Evolutionary conservation across 2,888 invertebrate genomes (phyloP).

Genomic region (Pogonocherus hispidulus): DNA sequence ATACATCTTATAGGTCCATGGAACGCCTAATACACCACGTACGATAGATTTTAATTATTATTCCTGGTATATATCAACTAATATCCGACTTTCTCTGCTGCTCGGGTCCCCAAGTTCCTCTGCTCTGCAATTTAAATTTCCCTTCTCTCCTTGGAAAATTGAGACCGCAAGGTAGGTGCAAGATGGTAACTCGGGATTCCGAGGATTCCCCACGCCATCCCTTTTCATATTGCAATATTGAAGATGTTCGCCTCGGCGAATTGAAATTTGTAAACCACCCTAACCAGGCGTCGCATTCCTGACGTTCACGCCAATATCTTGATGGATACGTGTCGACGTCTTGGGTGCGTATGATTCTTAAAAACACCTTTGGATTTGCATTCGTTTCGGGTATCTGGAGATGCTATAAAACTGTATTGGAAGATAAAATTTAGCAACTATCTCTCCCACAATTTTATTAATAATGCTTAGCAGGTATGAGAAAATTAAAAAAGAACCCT

Average conservation of each 20-base stretch:
- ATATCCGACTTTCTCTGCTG: too few relatives aligned
- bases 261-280: slow-evolving; percentile 68
- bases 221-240: slow-evolving; percentile 67
- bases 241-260: slow-evolving; percentile 66
- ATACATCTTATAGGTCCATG: too few relatives aligned
- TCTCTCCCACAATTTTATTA: too few relatives aligned
- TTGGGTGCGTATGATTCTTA: slow-evolving; percentile 31
- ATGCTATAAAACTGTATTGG: too few relatives aligned
- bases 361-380: slow-evolving; percentile 17
- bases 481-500: too few relatives aligned
- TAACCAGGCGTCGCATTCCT: slow-evolving; percentile 64
- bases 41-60: too few relatives aligned
- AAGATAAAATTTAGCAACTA: too few relatives aligned
- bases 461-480: too few relatives aligned
- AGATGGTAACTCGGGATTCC: slow-evolving; percentile 61
- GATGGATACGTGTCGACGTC: slow-evolving; percentile 55
- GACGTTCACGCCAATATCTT: slow-evolving; percentile 64
- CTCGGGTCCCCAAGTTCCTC: too few relatives aligned
- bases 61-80: too few relatives aligned
- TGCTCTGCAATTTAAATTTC: slow-evolving; percentile 46
- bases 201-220: slow-evolving; percentile 59
- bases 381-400: too few relatives aligned
- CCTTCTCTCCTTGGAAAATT: slow-evolving; percentile 38
- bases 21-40: too few relatives aligned
- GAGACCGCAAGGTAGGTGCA: slow-evolving; percentile 39